These are phyloP conservation scores for Aptenodytes patagonicus DNA, from an alignment of 2,113 vertebrate genomes.

Conservation along the genomic window DNA sequence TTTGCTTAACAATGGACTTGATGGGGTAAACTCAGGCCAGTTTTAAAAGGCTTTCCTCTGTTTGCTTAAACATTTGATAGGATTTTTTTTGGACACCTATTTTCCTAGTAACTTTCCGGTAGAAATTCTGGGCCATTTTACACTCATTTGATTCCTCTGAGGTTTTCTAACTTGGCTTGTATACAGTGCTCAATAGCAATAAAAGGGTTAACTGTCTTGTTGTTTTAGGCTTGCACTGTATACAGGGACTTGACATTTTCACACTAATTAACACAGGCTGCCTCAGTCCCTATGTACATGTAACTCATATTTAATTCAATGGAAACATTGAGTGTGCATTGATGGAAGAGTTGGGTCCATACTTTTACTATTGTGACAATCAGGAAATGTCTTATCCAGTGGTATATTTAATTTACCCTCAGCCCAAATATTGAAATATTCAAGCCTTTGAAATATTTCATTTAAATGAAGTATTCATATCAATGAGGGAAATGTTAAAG, in stretches of 20 bases:
- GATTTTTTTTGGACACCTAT: rapidly evolving
- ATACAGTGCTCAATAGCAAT: background rate
- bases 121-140: background rate
- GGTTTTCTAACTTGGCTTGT: background rate
- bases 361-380: background rate
- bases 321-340: background rate
- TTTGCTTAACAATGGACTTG: background rate
- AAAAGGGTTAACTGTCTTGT: slow-evolving; percentile 13
- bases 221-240: slow-evolving; percentile 23
- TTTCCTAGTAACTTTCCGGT: background rate
- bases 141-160: background rate
- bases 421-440: background rate
- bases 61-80: background rate
- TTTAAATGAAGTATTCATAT: background rate
- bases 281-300: slow-evolving; percentile 32
- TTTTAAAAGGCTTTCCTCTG: background rate
- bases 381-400: background rate
- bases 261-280: slow-evolving; percentile 52
- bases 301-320: slow-evolving; percentile 67
- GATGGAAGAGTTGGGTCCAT: background rate
- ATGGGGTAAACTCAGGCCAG: background rate
- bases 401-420: background rate
- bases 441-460: background rate
- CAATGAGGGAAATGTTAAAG: background rate
- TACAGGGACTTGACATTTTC: slow-evolving; percentile 54